A percentile compares a stretch with the other conserved stretches of the same genome.
phyloP scores from a whole-genome alignment of 2,888 invertebrate genomes.

The Polyommatus icarus region DNA sequence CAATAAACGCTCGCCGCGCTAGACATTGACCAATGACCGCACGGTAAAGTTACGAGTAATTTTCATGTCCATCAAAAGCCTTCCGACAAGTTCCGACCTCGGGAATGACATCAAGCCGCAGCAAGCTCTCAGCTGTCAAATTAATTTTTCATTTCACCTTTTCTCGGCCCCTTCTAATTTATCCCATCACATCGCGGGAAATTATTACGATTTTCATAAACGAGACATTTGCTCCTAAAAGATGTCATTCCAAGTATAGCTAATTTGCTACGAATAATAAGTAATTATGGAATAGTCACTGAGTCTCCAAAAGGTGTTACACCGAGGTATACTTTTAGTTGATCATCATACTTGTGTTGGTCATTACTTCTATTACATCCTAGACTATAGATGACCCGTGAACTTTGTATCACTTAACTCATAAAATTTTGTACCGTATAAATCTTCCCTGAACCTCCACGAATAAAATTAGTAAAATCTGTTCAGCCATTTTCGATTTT shows the following conservation, averaged over 20 bases:
- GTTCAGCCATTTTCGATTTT: no score
- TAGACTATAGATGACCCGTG: no score
- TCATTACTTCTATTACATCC: no score
- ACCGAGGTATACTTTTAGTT: no score
- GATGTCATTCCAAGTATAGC: not conserved
- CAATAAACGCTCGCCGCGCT: no score
- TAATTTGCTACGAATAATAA: not conserved
- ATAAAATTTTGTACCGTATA: no score
- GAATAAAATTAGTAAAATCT: no score
- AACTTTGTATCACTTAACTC: no score
- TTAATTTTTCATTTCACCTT: constrained; percentile 20
- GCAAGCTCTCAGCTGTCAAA: constrained; percentile 12
- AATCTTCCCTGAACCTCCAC: no score
- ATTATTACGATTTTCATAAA: constrained; percentile 7
- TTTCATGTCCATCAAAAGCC: not conserved
- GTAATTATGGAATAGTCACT: not conserved
- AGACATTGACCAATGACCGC: no score
- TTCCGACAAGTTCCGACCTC: not conserved
- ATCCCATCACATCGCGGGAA: not conserved
- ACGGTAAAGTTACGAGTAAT: no score
- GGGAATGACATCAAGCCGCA: not conserved
- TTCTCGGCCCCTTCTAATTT: constrained; percentile 4
- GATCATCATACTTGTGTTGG: no score
- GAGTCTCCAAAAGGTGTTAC: not conserved
- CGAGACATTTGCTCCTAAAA: not conserved